Evolutionary conservation across 2,888 invertebrate species (phyloP), one percentile per base, ranked within the genome.

Genomic region (Bhutanitis thaidina): DNA sequence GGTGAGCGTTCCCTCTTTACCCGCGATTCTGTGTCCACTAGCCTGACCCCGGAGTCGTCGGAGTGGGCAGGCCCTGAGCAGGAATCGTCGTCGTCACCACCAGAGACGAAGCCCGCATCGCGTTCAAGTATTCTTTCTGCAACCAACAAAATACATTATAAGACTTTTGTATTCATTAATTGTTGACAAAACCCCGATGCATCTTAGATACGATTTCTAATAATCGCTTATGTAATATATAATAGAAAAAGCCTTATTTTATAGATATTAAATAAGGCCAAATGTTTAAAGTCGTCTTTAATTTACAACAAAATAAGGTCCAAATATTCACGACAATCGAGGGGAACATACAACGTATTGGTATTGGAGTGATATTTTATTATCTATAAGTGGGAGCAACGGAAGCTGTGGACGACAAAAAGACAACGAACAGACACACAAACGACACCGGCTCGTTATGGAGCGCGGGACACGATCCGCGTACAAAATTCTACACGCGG

Each of bases 71-170:
- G 90, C 0, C 89, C 90, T 5, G 90, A 90, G 56, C 71, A 91
- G 52, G 75, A 92, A 77, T 92, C 92, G 54, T 93, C 92, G 65
- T 94, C 94, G 60, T 94, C 94, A 0, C 92, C 94, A 1, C 93
- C 94, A 0, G 94, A 94, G 57, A 93, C 94, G 76, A 94, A 94
- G 43, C 93, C 94, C 3, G 94, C 93, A 69, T 94, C 94, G 47
- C 91, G 84, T 53, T 93, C 93, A 48, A 91, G 58, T 55, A 86
- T 82, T 29, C 87, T 80, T 69, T 91, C 93, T 93, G 91, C 10
- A 92, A 80, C 77, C 82, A 82, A 82, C 56, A 64, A 52, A 62
- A 46, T 57, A 41, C 13, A 43, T 20, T 35, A 14, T 40, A 52
- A 54, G 7, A 27, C 1, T 8, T 27, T 27, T 27, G 8, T 27